phyloP scores from a whole-genome alignment of 2,888 invertebrate genomes.

The Tachina fera region DNA sequence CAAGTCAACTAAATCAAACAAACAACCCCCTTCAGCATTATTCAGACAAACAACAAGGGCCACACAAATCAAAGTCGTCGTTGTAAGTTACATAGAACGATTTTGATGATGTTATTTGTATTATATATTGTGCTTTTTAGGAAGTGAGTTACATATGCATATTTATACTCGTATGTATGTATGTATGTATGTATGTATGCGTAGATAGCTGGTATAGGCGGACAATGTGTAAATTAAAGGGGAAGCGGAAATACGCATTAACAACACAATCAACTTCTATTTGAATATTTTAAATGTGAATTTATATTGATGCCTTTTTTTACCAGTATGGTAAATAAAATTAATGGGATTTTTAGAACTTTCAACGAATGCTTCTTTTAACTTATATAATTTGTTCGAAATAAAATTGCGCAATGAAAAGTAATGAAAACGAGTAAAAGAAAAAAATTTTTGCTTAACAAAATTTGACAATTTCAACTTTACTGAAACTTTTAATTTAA shows the following conservation, averaged over 20 bases:
- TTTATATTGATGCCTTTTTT: background rate
- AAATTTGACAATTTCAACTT: too few species aligned
- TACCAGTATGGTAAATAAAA: background rate
- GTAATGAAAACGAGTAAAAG: too few species aligned
- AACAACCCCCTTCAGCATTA: conserved; percentile 23
- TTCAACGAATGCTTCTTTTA: too few species aligned
- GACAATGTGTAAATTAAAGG: background rate
- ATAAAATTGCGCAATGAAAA: too few species aligned
- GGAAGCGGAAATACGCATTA: background rate
- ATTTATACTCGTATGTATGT: background rate
- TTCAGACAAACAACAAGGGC: conserved; percentile 13
- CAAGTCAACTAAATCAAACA: conserved; percentile 45
- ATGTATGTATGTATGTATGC: background rate
- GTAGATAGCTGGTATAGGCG: background rate
- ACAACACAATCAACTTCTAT: conserved; percentile 12
- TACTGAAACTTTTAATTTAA: too few species aligned
- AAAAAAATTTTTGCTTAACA: too few species aligned
- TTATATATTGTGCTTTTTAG: background rate
- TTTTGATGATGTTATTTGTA: conserved; percentile 35
- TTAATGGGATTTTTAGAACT: background rate
- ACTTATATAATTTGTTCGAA: too few species aligned
- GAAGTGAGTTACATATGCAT: background rate
- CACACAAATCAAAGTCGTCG: conserved; percentile 7
- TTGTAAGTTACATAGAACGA: background rate
- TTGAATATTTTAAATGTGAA: conserved; percentile 10